Base-by-base conservation (phyloP, 2,888 invertebrate genomes). In the Exocentrus adspersus region DNA sequence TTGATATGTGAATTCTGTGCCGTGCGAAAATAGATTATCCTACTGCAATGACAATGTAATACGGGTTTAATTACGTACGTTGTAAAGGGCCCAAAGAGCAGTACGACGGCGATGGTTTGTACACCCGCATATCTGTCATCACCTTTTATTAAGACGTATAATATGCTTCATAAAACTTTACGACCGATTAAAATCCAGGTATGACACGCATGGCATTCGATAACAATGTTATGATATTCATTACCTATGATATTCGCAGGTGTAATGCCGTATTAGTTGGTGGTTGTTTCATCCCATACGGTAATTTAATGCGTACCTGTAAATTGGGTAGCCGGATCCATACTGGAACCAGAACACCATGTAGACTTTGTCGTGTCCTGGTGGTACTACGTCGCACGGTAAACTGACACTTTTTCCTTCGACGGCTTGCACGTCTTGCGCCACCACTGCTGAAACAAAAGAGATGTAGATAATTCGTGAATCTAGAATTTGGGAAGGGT, bases 281-380 rank as follows among this genome's bases (percentile, higher is more conserved):
- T 53, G 41, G 41, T 37, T 42, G 14, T 41, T 53, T 19, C 21
- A 0, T 20, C 20, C 7, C 53, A 42, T 32, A 17, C n/a, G 12
- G 42, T 52, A 53, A 53, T 53, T 20, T 42, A 42, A 24, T 53
- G 67, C 87, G 84, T 79, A 94, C 94, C 94, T 94, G 87, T 94
- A 95, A 56, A 95, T 86, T 14, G 95, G 94, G 77, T 92, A 92
- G 54, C 93, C 94, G 57, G 92, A 92, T 76, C 93, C 93, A 78
- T 94, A 92, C 76, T 91, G 89, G 85, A 94, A 95, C 94, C 94
- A 95, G 83, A 95, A 90, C 68, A 95, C 94, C 92, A 95, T 94
- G 85, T 93, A 92, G 72, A 95, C 92, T 82, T 92, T 92, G 84
- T 94, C 94, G 82, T 92, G 89, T 75, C 88, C 88, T 32, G 92